A percentile compares a stretch with the other conserved stretches of the same genome.
Evolutionary conservation across 2,797 vertebrate species (phyloP).

Genomic region (Poecilia velifera): DNA sequence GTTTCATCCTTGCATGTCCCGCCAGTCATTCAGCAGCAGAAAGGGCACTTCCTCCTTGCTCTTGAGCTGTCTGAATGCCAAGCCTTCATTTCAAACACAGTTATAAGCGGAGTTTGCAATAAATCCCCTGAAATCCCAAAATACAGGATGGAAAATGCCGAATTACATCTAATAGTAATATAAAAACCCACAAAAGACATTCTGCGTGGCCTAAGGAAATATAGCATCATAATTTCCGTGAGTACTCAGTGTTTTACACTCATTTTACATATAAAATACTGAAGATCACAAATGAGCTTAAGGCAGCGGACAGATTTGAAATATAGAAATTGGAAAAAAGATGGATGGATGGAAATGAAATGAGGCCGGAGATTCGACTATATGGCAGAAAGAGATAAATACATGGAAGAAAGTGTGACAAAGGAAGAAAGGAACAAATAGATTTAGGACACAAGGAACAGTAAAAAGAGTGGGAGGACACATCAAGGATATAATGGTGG

Average conservation of each 20-base stretch:
- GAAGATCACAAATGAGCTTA: not conserved
- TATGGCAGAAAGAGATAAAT: not conserved
- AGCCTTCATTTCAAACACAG: not conserved
- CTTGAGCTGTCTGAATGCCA: constrained; percentile 39
- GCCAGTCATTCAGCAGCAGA: constrained; percentile 28
- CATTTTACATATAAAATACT: not conserved
- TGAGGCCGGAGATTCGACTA: not conserved
- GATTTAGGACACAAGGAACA: not conserved
- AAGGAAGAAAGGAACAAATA: not conserved
- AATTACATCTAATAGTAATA: not conserved
- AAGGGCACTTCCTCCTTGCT: constrained; percentile 9
- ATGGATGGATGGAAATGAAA: not conserved
- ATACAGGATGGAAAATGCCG: not conserved
- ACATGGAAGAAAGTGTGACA: not conserved
- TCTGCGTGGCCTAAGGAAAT: not conserved
- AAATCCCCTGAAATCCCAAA: not conserved
- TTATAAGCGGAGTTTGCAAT: not conserved
- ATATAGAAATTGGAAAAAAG: not conserved
- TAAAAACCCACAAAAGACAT: not conserved
- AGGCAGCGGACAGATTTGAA: not conserved
- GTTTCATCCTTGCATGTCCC: constrained; percentile 22
- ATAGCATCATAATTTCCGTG: not conserved
- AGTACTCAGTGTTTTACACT: not conserved
- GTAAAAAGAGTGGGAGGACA: not conserved
- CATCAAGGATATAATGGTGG: no score